Evolutionary conservation across 2,113 vertebrate genomes (phyloP), one percentile per base, ranked within the genome.

Genomic region (Haemorhous mexicanus): DNA sequence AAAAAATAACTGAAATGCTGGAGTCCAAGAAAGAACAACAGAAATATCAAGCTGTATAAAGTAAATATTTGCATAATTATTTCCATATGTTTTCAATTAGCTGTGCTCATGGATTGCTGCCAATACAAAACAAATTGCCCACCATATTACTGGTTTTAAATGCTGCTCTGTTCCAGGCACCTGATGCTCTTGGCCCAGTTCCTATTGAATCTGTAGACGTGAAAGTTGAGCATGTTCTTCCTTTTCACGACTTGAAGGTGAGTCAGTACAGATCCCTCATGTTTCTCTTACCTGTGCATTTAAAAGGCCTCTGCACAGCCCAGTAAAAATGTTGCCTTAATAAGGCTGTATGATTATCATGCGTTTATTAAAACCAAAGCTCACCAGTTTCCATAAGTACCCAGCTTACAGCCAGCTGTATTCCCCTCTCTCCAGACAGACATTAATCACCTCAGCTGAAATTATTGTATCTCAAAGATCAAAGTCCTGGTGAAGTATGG

Each of bases 211-310:
- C 97, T 78, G 66, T 95, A 37, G 97, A 98, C 12, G 82, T 98
- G 89, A 96, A 97, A 58, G 66, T 98, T 47, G 98, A 95, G 47
- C 92, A 97, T 7, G 20, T 59, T 33, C 90, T 98, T 90, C 98
- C 98, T 43, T 98, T 98, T 95, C 98, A 98, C 2, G 95, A 95
- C 44, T 97, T 99, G 70, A 98, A 99, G 97, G 99, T 99, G 76
- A 97, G 97, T 70, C 39, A 61, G 44, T 84, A 16, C n/a, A 77
- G 50, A 33, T 66, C 24, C 28, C 27, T 59, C 43, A 7, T 7
- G 17, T 50, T 80, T 72, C 37, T 50, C 16, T 62, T 26, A 33
- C 26, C 26, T 58, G 11, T 79, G 35, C 27, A 32, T 27, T 84
- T 63, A 74, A 39, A 58, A 12, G 63, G 18, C 37, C 16, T 61